Base-by-base conservation (phyloP, 2,113 vertebrate species). In the Gymnarchus niloticus region DNA sequence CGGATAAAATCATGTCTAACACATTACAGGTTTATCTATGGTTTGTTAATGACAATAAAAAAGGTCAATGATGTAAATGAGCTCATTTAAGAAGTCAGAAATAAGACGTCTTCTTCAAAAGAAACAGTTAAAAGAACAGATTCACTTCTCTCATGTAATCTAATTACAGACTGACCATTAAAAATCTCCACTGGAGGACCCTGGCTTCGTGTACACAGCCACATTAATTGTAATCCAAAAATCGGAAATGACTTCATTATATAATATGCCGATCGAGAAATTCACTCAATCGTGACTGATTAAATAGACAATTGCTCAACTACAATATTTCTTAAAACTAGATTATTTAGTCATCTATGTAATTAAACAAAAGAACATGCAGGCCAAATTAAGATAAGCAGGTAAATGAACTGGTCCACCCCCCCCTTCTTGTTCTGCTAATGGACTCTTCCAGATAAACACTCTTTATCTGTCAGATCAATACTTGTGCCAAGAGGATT, bases 381-480 rank as follows among this genome's bases (percentile, higher is more conserved):
- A 65, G n/a, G n/a, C n/a, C n/a, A n/a, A n/a, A n/a, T n/a, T n/a
- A n/a, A n/a, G 17, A 3, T 37, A 65, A 19, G 37, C 33, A 41
- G 46, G 19, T 21, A 44, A 86, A 51, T 52, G 17, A 49, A 21
- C 23, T 33, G 46, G 17, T 81, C 85, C 17, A 0, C 77, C 37
- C 33, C 33, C 76, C n/a, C 21, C 57, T 3, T 44, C 6, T 12
- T 5, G 3, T 73, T 10, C n/a, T 81, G 48, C 21, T 44, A 41
- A 81, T 44, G 48, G 80, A n/a, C 25, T 77, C 57, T 49, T 33
- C 28, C 52, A n/a, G 46, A 61, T 69, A 61, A 86, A n/a, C 33
- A 73, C 69, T 17, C 69, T 87, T 80, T 61, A 51, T 80, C 54
- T n/a, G 17, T 5, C 51, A 84, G 14, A 84, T 77, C 57, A 23